A percentile compares a stretch with the other conserved stretches of the same genome.
Conservation (phyloP, 1,140 invertebrate species). For the Streblospio benedicti region DNA sequence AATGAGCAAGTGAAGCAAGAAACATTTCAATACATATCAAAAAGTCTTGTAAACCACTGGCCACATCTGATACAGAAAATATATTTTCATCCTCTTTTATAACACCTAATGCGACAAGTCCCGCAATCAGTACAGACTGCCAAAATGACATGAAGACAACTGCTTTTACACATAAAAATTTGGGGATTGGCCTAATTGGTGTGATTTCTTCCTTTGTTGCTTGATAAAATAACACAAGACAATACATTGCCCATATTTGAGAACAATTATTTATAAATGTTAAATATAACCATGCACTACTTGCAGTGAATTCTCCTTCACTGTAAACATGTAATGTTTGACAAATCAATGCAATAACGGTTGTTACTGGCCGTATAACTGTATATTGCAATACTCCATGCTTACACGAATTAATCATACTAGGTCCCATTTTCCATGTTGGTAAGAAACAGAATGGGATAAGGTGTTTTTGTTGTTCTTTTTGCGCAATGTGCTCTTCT, state of each 20-base stretch:
- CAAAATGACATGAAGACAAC: conserved; percentile 97
- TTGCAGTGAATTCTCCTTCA: conserved; percentile 78
- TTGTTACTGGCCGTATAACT: conserved; percentile 76
- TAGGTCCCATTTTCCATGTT: conserved; percentile 76
- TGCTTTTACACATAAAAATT: conserved; percentile 96
- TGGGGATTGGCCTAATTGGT: conserved; percentile 86
- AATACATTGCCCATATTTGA: conserved; percentile 90
- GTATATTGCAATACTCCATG: conserved; percentile 94
- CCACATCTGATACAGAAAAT: conserved; percentile 57
- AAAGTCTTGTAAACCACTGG: conserved; percentile 82
- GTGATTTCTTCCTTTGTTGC: conserved; percentile 75
- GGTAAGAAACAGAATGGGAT: conserved; percentile 52
- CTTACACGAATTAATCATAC: conserved; percentile 57
- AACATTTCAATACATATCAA: conserved; percentile 97
- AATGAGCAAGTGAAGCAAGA: conserved; percentile 84
- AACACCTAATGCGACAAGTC: conserved; percentile 68
- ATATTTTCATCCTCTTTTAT: conserved; percentile 61
- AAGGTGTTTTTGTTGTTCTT: conserved; percentile 57
- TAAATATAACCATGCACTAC: conserved; percentile 77
- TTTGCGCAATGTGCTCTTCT: conserved; percentile 70
- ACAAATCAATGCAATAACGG: conserved; percentile 77
- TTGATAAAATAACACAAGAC: conserved; percentile 84
- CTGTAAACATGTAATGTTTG: conserved; percentile 66
- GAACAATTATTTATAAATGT: conserved; percentile 86
- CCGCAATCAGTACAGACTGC: conserved; percentile 81